Percentiles rank a stretch among this genome's conserved stretches.
These are phyloP conservation scores for Neuroterus valhalla DNA, from an alignment of 1,140 invertebrate species.

Conservation along the genomic window DNA sequence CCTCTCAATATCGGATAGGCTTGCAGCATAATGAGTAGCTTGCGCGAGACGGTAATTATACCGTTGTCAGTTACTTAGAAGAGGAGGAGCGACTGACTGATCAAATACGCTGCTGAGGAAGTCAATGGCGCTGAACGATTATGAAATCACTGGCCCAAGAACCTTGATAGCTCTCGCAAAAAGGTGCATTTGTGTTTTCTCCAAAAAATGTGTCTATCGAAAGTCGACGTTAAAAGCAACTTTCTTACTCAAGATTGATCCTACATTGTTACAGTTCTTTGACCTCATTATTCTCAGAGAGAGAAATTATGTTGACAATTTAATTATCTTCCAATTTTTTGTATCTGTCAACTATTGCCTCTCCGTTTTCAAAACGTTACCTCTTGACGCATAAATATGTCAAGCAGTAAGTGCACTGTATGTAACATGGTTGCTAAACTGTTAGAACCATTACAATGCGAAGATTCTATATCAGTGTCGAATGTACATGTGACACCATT, in stretches of 20 bases:
- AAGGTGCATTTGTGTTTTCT: background rate
- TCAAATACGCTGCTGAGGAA: conserved; percentile 44
- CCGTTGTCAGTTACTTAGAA: conserved; percentile 52
- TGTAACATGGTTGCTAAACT: no score
- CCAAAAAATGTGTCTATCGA: background rate
- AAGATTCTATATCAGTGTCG: no score
- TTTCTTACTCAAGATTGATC: background rate
- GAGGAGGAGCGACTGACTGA: conserved; percentile 58
- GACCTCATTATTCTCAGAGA: no score
- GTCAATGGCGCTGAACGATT: conserved; percentile 6
- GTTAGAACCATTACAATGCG: no score
- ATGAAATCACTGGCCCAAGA: background rate
- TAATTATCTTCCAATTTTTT: no score
- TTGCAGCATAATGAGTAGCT: conserved; percentile 43
- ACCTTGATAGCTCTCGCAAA: background rate
- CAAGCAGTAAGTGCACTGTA: no score
- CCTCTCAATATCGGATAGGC: background rate
- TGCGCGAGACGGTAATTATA: conserved; percentile 56
- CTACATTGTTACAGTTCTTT: background rate
- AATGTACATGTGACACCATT: no score
- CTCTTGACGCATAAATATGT: no score
- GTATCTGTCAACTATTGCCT: no score
- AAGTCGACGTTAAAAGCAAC: background rate
- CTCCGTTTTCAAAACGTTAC: no score
- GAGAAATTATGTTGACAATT: no score